phyloP scores from a whole-genome alignment of 2,888 invertebrate genomes.

The Neoascia interrupta region DNA sequence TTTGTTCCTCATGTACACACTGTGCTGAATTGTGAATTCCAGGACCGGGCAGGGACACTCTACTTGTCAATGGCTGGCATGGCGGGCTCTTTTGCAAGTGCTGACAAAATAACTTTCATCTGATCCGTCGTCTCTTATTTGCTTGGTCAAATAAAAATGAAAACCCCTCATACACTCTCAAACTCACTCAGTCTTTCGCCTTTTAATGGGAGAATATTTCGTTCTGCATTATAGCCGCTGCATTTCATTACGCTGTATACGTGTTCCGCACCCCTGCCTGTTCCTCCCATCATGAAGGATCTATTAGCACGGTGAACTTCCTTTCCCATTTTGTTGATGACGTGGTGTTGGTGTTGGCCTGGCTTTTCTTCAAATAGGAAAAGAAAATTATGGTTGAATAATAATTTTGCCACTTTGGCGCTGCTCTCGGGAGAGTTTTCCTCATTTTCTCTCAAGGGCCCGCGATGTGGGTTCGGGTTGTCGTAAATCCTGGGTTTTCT shows the following conservation, averaged over 20 bases:
- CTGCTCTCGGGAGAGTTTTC: neutral
- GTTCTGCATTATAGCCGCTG: conserved; percentile 37
- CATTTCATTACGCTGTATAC: conserved; percentile 34
- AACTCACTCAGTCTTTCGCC: neutral
- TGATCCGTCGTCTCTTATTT: conserved; percentile 31
- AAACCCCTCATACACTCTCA: no score
- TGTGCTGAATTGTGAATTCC: conserved; percentile 47
- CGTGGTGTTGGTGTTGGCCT: conserved; percentile 3
- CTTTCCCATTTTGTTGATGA: conserved; percentile 3
- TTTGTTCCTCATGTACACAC: neutral
- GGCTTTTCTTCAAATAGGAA: conserved; percentile 22
- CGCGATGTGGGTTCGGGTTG: conserved; percentile 23
- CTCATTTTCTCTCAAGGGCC: neutral
- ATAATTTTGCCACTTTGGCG: conserved; percentile 33
- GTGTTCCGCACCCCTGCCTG: conserved; percentile 4
- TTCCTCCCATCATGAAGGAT: conserved; percentile 39
- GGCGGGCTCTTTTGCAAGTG: conserved; percentile 16
- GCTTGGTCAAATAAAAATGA: conserved; percentile 9
- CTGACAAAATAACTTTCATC: conserved; percentile 56
- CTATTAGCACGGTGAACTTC: conserved; percentile 37
- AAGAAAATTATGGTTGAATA: conserved; percentile 47
- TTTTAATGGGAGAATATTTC: conserved; percentile 23
- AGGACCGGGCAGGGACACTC: conserved; percentile 12
- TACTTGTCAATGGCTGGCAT: conserved; percentile 47
- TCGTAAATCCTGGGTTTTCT: conserved; percentile 41